phyloP scores from a whole-genome alignment of 2,888 invertebrate genomes.

The Rhingia campestris region DNA sequence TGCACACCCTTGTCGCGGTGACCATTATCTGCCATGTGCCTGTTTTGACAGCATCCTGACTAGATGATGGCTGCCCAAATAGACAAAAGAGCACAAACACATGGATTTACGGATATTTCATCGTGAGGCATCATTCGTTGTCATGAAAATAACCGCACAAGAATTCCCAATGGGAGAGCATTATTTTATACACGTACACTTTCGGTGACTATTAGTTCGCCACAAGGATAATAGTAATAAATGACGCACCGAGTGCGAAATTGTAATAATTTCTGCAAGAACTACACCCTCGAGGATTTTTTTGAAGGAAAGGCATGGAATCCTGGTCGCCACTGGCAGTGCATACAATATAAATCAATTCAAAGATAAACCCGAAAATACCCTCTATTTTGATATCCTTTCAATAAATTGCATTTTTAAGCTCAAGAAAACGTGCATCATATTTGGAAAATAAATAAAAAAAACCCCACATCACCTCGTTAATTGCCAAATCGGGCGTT shows the following conservation, averaged over 20 bases:
- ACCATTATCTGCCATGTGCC: conserved; percentile 35
- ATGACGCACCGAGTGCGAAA: conserved; percentile 58
- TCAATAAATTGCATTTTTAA: conserved; percentile 57
- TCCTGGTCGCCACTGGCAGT: conserved; percentile 14
- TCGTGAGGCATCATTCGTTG: conserved; percentile 26
- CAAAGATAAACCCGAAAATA: conserved; percentile 18
- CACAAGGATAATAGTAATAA: conserved; percentile 68
- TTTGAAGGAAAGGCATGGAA: conserved; percentile 45
- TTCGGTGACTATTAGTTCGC: conserved; percentile 45
- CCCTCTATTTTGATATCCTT: conserved; percentile 37
- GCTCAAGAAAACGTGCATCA: conserved; percentile 46
- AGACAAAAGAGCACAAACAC: conserved; percentile 15
- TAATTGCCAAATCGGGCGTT: not conserved
- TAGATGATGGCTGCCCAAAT: conserved; percentile 22
- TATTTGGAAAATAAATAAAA: not conserved
- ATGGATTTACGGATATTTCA: conserved; percentile 33
- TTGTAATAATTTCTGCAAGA: conserved; percentile 27
- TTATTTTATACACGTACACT: conserved; percentile 22
- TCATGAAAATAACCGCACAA: conserved; percentile 32
- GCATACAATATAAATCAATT: conserved; percentile 40
- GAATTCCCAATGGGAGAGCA: conserved; percentile 57
- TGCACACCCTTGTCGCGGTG: conserved; percentile 32
- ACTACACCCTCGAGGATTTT: conserved; percentile 60
- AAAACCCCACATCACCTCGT: not conserved
- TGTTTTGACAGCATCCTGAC: conserved; percentile 58